Base-by-base conservation (phyloP, 2,888 invertebrate species). In the Autographa pulchrina region DNA sequence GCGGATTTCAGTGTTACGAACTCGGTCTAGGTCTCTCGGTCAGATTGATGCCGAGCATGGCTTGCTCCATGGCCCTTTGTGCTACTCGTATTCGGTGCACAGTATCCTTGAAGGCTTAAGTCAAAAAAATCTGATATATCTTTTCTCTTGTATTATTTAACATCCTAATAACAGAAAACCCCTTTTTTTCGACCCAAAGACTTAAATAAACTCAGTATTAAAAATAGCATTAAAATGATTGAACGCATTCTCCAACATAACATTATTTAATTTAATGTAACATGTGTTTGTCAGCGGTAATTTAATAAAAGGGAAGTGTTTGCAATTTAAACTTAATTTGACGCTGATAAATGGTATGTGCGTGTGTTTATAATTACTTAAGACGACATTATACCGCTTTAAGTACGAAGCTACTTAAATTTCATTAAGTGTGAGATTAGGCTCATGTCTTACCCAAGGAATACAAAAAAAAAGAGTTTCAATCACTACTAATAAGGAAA, bases 201-300 rank as follows among this genome's bases (percentile, higher is more conserved):
- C 8, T 6, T 35, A 35, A 35, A 35, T 35, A n/a, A n/a, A n/a
- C n/a, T 35, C 5, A 35, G 3, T 0, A 35, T 35, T 43, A 43
- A 43, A 43, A 43, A n/a, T 7, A n/a, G 6, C n/a, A 6, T 25
- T 25, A 25, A 25, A n/a, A 48, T n/a, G n/a, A 48, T 35, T 16
- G 20, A 63, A n/a, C n/a, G n/a, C 18, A 62, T 18, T 66, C 52
- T 18, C 20, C 43, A 63, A 62, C 38, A 31, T 59, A 60, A 62
- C 38, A 38, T 64, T 58, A 70, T 63, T 65, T 77, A 77, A 70
- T 59, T 78, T 68, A 58, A 62, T 68, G 52, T 54, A 70, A 72
- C 67, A 72, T 52, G 58, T 59, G 58, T 59, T 60, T 38, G 61
- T 56, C 16, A 8, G 52, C 18, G 48, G 59, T 58, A 20, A 65